Evolutionary conservation across 2,888 invertebrate species (phyloP), one percentile per base, ranked within the genome.

Genomic region (Parthenolecanium corni): DNA sequence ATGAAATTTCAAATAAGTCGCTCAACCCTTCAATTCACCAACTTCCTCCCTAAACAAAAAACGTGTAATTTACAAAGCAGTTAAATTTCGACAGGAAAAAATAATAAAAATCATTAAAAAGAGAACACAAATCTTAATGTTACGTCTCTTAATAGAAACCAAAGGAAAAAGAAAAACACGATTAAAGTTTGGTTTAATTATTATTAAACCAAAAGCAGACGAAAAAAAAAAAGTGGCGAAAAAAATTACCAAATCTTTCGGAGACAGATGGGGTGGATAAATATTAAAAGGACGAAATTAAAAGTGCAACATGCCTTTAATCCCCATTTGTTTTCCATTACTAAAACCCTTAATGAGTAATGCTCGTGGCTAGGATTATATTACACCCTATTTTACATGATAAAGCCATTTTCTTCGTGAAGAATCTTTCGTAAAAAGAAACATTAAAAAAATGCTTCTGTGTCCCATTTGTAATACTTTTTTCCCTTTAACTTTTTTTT

Each of bases 271-370:
- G 58, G 58, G 58, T 58, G 46, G 58, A 58, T 58, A 58, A 58
- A 58, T 58, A 58, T 49, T 58, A 58, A 58, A 58, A 58, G 58
- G 58, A 58, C 58, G 58, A 58, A 58, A 58, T 58, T 58, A 58
- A 58, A 58, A 58, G 58, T 58, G 58, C 58, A 58, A 58, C 58
- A 58, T 58, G 58, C 58, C 58, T 58, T 58, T 58, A 58, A 58
- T 58, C 58, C 58, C 58, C 58, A 58, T 58, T 58, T 58, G 58
- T 58, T 58, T 58, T 58, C 58, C 58, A 58, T 58, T 58, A 58
- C 58, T 38, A 36, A 31, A 58, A 58, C 58, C 58, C 58, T 58
- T 58, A 58, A 58, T 58, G 58, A 58, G 58, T 58, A 58, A 58
- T 58, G 58, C 58, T 58, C 58, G 58, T 58, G 58, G 58, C 58